Conservation (phyloP, 2,797 vertebrate genomes). For the Falco rusticolus region DNA sequence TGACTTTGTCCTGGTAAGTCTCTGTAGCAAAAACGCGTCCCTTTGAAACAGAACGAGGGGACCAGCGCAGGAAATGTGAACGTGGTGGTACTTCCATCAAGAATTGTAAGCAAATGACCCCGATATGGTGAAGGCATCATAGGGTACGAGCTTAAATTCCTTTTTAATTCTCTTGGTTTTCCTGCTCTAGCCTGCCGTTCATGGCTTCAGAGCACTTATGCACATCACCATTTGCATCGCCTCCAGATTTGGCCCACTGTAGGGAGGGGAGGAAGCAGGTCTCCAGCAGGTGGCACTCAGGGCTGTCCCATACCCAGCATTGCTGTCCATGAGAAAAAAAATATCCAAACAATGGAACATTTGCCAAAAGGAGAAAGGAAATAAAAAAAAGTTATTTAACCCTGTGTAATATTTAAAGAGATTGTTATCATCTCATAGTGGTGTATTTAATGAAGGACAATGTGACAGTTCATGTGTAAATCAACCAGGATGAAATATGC, state of each 20-base stretch:
- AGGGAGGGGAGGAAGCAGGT: neutral
- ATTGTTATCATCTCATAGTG: constrained; percentile 54
- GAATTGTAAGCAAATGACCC: neutral
- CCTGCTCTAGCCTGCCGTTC: neutral
- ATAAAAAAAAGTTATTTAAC: constrained; percentile 54
- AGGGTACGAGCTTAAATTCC: neutral
- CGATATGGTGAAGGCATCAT: neutral
- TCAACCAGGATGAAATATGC: constrained; percentile 53
- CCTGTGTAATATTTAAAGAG: constrained; percentile 63
- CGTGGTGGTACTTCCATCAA: neutral
- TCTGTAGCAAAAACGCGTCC: neutral
- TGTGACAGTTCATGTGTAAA: constrained; percentile 57
- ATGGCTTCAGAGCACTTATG: neutral
- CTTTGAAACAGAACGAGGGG: neutral
- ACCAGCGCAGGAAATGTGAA: neutral
- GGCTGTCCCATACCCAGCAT: constrained; percentile 27
- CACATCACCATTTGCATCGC: neutral
- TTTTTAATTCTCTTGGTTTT: neutral
- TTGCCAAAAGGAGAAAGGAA: constrained; percentile 55
- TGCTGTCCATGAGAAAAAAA: constrained; percentile 10
- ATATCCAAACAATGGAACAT: constrained; percentile 61
- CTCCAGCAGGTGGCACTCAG: constrained; percentile 71
- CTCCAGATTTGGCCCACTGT: neutral
- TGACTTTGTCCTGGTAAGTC: neutral
- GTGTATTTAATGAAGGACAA: constrained; percentile 31